phyloP scores from a whole-genome alignment of 2,888 invertebrate genomes.

The Oscheius onirici region DNA sequence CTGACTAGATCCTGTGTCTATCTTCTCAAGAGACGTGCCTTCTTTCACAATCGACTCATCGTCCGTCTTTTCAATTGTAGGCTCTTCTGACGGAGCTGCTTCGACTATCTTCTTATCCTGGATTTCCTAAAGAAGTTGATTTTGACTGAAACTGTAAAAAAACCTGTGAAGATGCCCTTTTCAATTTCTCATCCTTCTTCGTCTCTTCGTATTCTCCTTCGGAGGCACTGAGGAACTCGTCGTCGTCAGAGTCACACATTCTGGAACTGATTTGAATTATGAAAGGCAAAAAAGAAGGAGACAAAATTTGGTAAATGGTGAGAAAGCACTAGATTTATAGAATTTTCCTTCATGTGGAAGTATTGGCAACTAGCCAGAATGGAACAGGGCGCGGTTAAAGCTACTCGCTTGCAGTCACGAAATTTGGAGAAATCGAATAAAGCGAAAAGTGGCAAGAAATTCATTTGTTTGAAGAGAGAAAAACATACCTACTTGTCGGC shows the following conservation, averaged over 20 bases:
- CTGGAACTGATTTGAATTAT: background rate
- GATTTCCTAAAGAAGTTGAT: background rate
- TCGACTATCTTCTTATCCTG: background rate
- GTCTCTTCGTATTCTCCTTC: constrained; percentile 47
- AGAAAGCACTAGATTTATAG: too few species aligned
- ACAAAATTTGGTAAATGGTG: background rate
- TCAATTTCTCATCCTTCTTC: background rate
- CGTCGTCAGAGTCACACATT: constrained; percentile 39
- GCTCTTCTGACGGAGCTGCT: background rate
- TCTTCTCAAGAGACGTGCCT: background rate
- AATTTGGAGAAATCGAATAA: too few species aligned
- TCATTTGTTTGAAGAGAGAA: too few species aligned
- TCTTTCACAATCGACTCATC: background rate
- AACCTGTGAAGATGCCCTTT: background rate
- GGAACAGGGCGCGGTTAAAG: background rate
- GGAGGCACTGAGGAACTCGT: constrained; percentile 50
- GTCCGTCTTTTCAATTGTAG: background rate
- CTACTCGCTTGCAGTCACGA: too few species aligned
- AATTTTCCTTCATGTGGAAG: constrained; percentile 9
- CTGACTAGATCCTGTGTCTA: constrained; percentile 16
- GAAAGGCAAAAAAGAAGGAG: background rate
- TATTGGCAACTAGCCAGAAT: background rate
- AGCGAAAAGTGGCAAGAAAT: too few species aligned
- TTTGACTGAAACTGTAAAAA: background rate
- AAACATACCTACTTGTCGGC: too few species aligned